Evolutionary conservation across 2,113 vertebrate genomes (phyloP).

Genomic region (Tragelaphus buxtoni): DNA sequence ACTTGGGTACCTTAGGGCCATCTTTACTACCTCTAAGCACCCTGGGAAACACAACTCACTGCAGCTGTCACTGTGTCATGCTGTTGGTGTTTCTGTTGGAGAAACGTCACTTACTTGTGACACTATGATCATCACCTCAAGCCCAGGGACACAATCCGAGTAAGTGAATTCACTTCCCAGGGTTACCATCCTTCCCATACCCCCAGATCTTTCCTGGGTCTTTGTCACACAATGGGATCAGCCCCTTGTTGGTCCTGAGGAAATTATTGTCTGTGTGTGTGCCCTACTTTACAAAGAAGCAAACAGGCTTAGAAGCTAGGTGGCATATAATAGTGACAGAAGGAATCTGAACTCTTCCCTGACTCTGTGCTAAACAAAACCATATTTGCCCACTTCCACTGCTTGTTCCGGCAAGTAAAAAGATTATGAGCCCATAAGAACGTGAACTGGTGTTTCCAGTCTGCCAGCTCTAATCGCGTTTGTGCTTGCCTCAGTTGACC

Average conservation of each 20-base stretch:
- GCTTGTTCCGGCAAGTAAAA: not conserved
- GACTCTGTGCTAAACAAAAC: not conserved
- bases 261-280: not conserved
- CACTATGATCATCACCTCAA: not conserved
- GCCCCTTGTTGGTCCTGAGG: not conserved
- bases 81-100: not conserved
- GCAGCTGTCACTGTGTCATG: too few species aligned
- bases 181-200: not conserved
- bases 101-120: not conserved
- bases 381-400: not conserved
- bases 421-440: not conserved
- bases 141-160: not conserved
- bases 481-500: not conserved
- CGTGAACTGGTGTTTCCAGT: conserved; percentile 24
- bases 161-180: not conserved
- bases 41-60: not conserved
- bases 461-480: not conserved
- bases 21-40: not conserved
- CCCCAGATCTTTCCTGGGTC: not conserved
- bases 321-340: not conserved
- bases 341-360: not conserved
- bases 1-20: too few species aligned
- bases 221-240: not conserved
- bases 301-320: not conserved
- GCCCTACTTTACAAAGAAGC: not conserved